A percentile compares a stretch with the other conserved stretches of the same genome.
These are phyloP conservation scores for Plestiodon gilberti DNA, from an alignment of 2,113 vertebrate genomes.

Conservation along the genomic window DNA sequence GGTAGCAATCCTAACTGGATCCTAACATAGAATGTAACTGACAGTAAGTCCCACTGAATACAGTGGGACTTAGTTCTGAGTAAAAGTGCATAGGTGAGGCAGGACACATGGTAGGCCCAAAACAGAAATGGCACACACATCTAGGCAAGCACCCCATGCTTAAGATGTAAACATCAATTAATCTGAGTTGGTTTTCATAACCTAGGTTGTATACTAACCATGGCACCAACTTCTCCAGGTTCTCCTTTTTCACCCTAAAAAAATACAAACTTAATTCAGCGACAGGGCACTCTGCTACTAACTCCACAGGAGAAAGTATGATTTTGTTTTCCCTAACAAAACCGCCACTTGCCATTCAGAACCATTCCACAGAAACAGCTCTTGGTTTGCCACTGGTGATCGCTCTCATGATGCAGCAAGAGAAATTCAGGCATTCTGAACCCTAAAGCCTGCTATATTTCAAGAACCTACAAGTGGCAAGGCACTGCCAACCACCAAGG, in stretches of 20 bases:
- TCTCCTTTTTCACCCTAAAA: slow-evolving; percentile 81
- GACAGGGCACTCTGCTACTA: not conserved
- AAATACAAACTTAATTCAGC: slow-evolving; percentile 4
- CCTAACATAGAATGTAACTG: too few relatives aligned
- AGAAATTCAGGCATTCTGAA: not conserved
- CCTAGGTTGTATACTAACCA: slow-evolving; percentile 74
- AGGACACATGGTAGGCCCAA: not conserved
- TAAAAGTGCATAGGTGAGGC: too few relatives aligned
- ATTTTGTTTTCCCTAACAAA: not conserved
- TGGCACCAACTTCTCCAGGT: slow-evolving; percentile 77
- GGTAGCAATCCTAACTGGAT: too few relatives aligned
- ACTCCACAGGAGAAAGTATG: not conserved
- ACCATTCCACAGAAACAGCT: not conserved
- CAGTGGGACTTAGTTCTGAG: too few relatives aligned
- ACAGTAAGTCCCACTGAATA: too few relatives aligned
- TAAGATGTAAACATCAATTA: not conserved
- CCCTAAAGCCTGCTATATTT: not conserved
- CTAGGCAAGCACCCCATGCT: not conserved
- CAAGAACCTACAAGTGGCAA: not conserved
- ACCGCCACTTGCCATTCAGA: not conserved
- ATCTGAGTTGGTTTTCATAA: fast-evolving
- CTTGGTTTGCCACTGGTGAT: not conserved
- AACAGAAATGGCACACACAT: not conserved
- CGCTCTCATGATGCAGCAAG: not conserved
- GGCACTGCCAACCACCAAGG: not conserved